phyloP scores from a whole-genome alignment of 2,113 vertebrate species.

The Tetrax tetrax region DNA sequence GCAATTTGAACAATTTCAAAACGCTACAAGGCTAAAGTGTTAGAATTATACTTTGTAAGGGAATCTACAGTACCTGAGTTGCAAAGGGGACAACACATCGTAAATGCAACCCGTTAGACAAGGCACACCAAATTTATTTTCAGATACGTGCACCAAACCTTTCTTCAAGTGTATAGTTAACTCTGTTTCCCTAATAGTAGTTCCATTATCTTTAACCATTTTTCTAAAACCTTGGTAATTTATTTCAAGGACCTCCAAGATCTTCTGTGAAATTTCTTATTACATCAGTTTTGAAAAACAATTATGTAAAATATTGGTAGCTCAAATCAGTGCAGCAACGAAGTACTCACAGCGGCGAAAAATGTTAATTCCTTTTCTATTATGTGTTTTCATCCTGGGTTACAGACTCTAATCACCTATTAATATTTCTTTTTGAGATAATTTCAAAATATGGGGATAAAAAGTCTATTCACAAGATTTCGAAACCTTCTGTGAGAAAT shows the following conservation, averaged over 20 bases:
- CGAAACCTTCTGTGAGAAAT: slow-evolving; percentile 1
- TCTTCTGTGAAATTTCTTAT: neutral
- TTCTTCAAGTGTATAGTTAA: neutral
- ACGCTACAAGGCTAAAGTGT: neutral
- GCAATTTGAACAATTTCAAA: neutral
- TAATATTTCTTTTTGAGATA: neutral
- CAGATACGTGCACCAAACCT: neutral
- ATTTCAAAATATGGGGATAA: neutral
- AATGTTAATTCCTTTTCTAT: neutral
- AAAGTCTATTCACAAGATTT: neutral
- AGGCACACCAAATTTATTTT: neutral
- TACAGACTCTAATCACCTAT: neutral
- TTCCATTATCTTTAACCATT: neutral
- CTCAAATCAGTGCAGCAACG: neutral
- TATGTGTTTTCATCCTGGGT: neutral
- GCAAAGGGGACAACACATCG: neutral
- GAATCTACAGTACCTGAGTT: neutral
- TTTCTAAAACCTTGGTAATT: neutral
- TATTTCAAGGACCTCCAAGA: neutral
- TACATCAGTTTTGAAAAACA: neutral
- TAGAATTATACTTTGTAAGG: neutral
- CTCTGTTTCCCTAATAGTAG: neutral
- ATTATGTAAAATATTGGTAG: neutral
- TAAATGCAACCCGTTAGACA: neutral
- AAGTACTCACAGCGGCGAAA: neutral